Conservation (phyloP, 2,797 vertebrate genomes). For the Parauchenoglanis ngamensis region DNA sequence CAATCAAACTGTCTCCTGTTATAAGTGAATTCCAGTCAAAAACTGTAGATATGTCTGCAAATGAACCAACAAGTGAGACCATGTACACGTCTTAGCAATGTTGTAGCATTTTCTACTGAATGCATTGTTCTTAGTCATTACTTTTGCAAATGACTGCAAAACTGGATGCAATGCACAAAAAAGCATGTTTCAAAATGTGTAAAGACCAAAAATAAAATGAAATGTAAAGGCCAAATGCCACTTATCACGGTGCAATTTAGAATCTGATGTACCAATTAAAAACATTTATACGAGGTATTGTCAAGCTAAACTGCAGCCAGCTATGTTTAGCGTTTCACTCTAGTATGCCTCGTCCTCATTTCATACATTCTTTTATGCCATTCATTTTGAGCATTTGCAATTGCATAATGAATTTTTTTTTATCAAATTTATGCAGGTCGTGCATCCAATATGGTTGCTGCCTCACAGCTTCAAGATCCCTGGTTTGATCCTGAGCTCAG, state of each 20-base stretch:
- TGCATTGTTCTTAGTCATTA: neutral
- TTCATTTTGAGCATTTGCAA: neutral
- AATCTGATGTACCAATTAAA: neutral
- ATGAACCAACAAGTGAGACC: neutral
- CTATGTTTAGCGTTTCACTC: neutral
- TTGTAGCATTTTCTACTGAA: neutral
- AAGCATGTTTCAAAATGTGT: neutral
- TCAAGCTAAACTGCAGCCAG: neutral
- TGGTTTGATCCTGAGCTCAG: neutral
- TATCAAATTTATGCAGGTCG: neutral
- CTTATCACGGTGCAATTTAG: neutral
- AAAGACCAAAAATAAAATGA: neutral
- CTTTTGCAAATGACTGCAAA: no score
- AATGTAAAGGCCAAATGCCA: neutral
- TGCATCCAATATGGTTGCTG: no score
- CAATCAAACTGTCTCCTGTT: neutral
- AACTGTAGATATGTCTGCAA: neutral
- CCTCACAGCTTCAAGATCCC: neutral
- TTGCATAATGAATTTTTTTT: neutral
- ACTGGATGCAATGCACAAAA: neutral
- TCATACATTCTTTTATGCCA: neutral
- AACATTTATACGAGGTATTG: neutral
- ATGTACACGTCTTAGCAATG: neutral
- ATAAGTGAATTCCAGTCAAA: neutral
- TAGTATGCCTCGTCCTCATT: neutral